Conservation (phyloP, 2,888 invertebrate genomes). For the Phanerotoma sp. region DNA sequence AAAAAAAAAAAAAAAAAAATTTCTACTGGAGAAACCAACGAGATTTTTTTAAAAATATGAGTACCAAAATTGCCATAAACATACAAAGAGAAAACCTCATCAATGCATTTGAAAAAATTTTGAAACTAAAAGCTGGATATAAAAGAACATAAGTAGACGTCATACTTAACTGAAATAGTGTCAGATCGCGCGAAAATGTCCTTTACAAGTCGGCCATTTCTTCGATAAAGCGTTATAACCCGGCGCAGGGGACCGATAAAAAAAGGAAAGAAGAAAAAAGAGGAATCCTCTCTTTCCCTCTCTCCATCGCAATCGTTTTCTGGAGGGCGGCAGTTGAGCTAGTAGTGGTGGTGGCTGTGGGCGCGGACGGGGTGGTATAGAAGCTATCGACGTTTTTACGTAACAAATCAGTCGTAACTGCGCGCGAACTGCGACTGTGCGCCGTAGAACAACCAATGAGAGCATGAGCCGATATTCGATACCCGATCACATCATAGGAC, state of each 20-base stretch:
- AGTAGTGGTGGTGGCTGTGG: slow-evolving; percentile 39
- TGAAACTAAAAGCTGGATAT: no score
- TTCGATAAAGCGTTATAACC: slow-evolving; percentile 55
- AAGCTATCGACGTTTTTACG: slow-evolving; percentile 58
- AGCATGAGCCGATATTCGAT: slow-evolving; percentile 57
- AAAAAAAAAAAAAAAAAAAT: no score
- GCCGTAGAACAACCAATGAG: slow-evolving; percentile 54
- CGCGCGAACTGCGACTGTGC: slow-evolving; percentile 51
- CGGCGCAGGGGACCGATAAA: slow-evolving; percentile 54
- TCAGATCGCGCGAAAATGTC: slow-evolving; percentile 42
- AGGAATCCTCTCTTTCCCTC: slow-evolving; percentile 39
- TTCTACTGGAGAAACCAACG: no score
- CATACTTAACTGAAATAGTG: background rate
- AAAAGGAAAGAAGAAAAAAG: slow-evolving; percentile 35
- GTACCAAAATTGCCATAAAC: no score
- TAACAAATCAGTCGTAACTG: slow-evolving; percentile 58
- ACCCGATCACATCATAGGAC: slow-evolving; percentile 57
- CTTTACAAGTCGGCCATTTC: slow-evolving; percentile 53
- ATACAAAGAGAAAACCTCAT: no score
- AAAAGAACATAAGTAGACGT: no score
- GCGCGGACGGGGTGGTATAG: slow-evolving; percentile 43
- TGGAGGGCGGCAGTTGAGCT: slow-evolving; percentile 29
- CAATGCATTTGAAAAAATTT: no score
- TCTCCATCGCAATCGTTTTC: slow-evolving; percentile 32
- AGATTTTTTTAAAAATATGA: no score